Base-by-base conservation (phyloP, 2,797 vertebrate genomes). In the Phataginus tricuspis region DNA sequence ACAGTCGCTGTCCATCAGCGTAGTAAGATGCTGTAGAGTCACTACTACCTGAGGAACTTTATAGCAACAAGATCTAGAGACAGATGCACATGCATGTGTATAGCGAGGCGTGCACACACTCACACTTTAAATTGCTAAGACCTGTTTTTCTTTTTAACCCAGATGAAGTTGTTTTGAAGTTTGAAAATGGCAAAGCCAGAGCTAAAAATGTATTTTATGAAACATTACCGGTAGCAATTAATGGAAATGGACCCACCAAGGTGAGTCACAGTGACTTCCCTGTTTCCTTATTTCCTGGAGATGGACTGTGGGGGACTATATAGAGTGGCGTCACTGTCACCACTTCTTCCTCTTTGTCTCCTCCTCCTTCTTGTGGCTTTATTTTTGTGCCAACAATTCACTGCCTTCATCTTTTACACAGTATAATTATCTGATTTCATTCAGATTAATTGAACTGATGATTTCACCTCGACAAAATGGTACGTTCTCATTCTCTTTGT, bases 151-250 rank as follows among this genome's bases (percentile, higher is more conserved):
- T 92, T 66, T 91, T 97, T 98, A 98, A 90, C 55, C 27, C 98
- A 99, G 99, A 99, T 98, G 99, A 99, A 98, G 99, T 99, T 71
- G 98, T 99, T 94, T 98, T 99, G 95, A 99, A 99, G 98, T 99
- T 99, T 98, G 99, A 99, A 98, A 99, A 99, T 16, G 99, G 98
- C 95, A 98, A 98, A 98, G 99, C 99, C 68, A 99, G 99, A 98
- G 99, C 99, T 77, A 99, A 99, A 96, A 99, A 99, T 98, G 99
- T 99, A 0, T 98, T 98, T 72, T 99, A 99, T 39, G 99, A 99
- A 98, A 99, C 99, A 0, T 98, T 99, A 77, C 99, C 99, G 0
- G 98, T 99, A 94, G 98, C 99, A 7, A 94, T 99, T 98, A 99
- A 99, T 96, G 99, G 99, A 98, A 99, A 99, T 94, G 99, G 99